Percentiles rank a stretch among this genome's conserved stretches.
Evolutionary conservation across 2,797 vertebrate species (phyloP).

Genomic region (Phyllotis vaccarum): DNA sequence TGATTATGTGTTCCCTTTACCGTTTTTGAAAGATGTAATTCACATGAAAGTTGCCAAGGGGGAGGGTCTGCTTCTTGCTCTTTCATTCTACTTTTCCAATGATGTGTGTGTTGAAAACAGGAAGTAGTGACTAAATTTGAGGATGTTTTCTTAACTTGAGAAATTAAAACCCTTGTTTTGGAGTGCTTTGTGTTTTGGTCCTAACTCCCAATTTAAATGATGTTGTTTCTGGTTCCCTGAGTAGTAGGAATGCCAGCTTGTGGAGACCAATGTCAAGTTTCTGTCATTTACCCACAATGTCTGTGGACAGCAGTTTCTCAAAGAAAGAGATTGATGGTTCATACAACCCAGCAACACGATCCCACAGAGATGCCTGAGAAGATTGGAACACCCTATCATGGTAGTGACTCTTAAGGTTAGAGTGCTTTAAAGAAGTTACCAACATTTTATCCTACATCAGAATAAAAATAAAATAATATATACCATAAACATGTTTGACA

Average conservation of each 20-base stretch:
- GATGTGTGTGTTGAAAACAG: slow-evolving; percentile 77
- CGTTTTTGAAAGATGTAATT: slow-evolving; percentile 68
- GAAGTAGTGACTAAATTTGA: slow-evolving; percentile 85
- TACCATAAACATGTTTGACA: background rate
- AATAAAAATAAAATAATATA: slow-evolving; percentile 31
- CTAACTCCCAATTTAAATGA: slow-evolving; percentile 73
- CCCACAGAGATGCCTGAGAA: background rate
- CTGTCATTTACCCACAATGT: slow-evolving; percentile 17
- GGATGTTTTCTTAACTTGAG: slow-evolving; percentile 83
- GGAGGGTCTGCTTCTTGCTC: slow-evolving; percentile 21
- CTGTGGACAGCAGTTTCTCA: background rate
- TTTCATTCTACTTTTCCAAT: slow-evolving; percentile 61
- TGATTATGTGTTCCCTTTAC: slow-evolving; percentile 61
- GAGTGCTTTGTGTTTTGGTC: slow-evolving; percentile 76
- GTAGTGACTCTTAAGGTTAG: background rate
- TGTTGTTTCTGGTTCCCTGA: slow-evolving; percentile 37
- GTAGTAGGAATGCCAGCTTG: background rate
- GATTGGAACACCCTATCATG: slow-evolving; percentile 1
- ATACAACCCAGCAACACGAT: background rate
- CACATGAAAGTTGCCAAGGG: slow-evolving; percentile 55
- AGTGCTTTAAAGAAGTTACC: slow-evolving; percentile 2
- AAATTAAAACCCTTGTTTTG: slow-evolving; percentile 84
- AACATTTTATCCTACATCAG: slow-evolving; percentile 1
- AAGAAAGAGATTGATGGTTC: background rate
- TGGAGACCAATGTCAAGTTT: background rate